Base-by-base conservation (phyloP, 1,140 invertebrate species). In the Ooceraea biroi region DNA sequence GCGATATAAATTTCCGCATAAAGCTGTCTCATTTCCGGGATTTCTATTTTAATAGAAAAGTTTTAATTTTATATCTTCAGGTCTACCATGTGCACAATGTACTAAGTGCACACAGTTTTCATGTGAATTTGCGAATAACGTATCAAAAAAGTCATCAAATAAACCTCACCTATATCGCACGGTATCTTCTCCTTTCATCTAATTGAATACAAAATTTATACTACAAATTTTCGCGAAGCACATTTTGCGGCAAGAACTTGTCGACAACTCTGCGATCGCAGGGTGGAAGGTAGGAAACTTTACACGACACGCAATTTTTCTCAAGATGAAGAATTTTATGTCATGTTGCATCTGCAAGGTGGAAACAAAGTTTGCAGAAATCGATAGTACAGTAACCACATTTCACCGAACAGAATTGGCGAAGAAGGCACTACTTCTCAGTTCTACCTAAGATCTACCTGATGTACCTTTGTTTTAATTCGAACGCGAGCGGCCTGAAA, bases 1-100 rank as follows among this genome's bases (percentile, higher is more conserved):
- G n/a, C 41, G 69, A 57, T 69, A 69, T 57, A 68, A 80, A 80
- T 80, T 78, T 14, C 19, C 30, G 22, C 36, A 66, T 66, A 41
- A 76, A 0, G 14, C 17, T 17, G 14, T 68, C 44, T 48, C 7
- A 14, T 55, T 68, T 57, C 17, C 58, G 8, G 8, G n/a, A 30
- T 69, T 69, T 57, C 44, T 44, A 25, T 41, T 69, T 69, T 57
- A 25, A n/a, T n/a, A n/a, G n/a, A n/a, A 46, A 57, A 8, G 55
- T 10, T 44, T 55, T 27, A 36, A 36, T 36, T 7, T 36, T 7
- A 36, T 7, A 7, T 36, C 7, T 36, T 7, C 36, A 7, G 36
- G 7, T 36, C 2, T 36, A 7, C 36, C 36, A 36, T 36, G 50
- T n/a, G n/a, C 50, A 5, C n/a, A 19, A n/a, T n/a, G n/a, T n/a